Percentiles rank a stretch among this genome's conserved stretches.
These are phyloP conservation scores for Cheilosia impressa DNA, from an alignment of 2,888 invertebrate species.

Conservation along the genomic window DNA sequence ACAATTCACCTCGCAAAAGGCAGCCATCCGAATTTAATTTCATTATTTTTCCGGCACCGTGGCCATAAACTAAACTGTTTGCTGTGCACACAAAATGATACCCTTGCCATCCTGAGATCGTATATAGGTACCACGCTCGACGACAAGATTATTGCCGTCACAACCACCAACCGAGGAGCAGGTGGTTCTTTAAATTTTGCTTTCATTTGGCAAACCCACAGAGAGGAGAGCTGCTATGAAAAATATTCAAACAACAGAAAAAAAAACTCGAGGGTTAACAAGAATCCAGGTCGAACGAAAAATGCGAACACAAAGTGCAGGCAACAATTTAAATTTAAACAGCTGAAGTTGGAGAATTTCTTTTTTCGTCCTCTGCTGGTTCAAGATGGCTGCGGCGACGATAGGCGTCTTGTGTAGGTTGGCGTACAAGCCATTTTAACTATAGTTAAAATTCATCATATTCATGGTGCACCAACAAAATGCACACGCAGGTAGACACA, in stretches of 20 bases:
- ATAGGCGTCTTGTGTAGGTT: constrained; percentile 21
- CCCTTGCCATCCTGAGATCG: background rate
- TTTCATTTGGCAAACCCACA: constrained; percentile 36
- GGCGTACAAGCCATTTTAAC: constrained; percentile 15
- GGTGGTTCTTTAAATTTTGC: constrained; percentile 55
- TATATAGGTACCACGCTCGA: background rate
- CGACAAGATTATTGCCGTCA: constrained; percentile 5
- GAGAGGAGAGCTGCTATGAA: background rate
- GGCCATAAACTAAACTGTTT: constrained; percentile 59
- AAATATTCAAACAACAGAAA: background rate
- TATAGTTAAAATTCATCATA: constrained; percentile 53
- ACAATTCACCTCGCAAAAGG: background rate
- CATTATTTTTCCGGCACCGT: constrained; percentile 53
- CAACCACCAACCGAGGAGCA: constrained; percentile 27
- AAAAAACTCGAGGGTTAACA: constrained; percentile 11
- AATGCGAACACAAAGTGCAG: constrained; percentile 25
- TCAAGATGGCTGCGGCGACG: constrained; percentile 27
- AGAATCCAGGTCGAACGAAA: constrained; percentile 51
- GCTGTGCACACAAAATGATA: constrained; percentile 28
- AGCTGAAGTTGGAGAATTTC: constrained; percentile 41
- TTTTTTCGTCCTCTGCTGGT: background rate
- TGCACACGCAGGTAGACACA: constrained; percentile 27
- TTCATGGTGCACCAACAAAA: constrained; percentile 15
- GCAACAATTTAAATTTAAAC: constrained; percentile 48
- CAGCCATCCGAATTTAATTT: constrained; percentile 50